A percentile compares a stretch with the other conserved stretches of the same genome.
These are phyloP conservation scores for Channa maculata DNA, from an alignment of 2,113 vertebrate genomes.

Conservation along the genomic window DNA sequence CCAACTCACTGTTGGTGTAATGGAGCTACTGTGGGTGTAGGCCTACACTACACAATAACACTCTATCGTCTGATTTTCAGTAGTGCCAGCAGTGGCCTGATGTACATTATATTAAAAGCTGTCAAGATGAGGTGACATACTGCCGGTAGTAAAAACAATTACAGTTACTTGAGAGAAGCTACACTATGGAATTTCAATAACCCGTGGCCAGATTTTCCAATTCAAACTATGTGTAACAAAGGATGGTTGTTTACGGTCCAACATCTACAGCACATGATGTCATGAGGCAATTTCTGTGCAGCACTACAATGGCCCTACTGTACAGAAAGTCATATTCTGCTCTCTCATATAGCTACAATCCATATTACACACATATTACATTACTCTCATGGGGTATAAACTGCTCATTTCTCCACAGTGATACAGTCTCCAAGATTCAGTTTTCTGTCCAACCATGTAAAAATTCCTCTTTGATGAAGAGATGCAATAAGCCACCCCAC, in stretches of 20 bases:
- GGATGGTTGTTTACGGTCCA: conserved; percentile 55
- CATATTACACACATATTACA: conserved; percentile 18
- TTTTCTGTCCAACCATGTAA: conserved; percentile 39
- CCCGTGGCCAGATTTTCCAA: conserved; percentile 10
- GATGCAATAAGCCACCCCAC: conserved; percentile 34
- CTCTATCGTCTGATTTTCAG: not conserved
- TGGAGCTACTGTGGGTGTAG: conserved; percentile 12
- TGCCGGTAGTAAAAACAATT: conserved; percentile 13
- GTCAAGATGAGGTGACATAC: not conserved
- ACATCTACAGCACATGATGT: conserved; percentile 47
- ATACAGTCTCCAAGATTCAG: conserved; percentile 40
- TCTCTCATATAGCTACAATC: not conserved
- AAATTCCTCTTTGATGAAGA: conserved; percentile 72
- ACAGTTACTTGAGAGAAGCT: conserved; percentile 17
- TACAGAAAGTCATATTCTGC: conserved; percentile 43
- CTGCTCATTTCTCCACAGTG: conserved; percentile 42
- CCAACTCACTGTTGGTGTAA: conserved; percentile 57
- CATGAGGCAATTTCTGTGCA: conserved; percentile 43
- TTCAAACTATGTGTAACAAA: conserved; percentile 46
- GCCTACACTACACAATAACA: conserved; percentile 30
- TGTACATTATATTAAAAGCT: conserved; percentile 20
- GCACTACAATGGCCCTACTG: conserved; percentile 60
- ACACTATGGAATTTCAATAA: conserved; percentile 34
- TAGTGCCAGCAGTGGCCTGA: not conserved
- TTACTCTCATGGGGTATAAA: conserved; percentile 44